A percentile compares a stretch with the other conserved stretches of the same genome.
These are phyloP conservation scores for Phasianus colchicus DNA, from an alignment of 2,113 vertebrate genomes.

Conservation along the genomic window DNA sequence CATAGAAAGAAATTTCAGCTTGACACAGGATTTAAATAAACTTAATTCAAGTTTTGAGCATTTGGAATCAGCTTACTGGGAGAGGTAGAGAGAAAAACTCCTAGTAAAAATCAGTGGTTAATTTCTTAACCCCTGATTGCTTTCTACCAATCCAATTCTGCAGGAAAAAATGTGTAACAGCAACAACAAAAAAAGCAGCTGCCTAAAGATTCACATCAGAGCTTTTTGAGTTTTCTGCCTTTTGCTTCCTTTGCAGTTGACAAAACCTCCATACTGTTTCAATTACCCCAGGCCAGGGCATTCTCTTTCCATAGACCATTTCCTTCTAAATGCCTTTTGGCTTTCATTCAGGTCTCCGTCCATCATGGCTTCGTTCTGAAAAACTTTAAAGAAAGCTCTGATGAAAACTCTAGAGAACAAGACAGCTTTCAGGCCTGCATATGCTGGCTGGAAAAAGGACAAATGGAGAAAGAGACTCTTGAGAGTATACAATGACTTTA, in stretches of 20 bases:
- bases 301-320: constrained; percentile 5
- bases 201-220: not conserved
- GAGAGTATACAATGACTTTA: not conserved
- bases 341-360: constrained; percentile 19
- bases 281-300: not conserved
- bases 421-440: not conserved
- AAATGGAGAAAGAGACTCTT: not conserved
- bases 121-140: not conserved
- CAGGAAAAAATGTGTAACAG: not conserved
- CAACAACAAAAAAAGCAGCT: not conserved
- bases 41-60: not conserved
- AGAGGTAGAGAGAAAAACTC: not conserved
- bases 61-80: not conserved
- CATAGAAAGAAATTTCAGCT: not conserved
- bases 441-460: not conserved
- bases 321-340: constrained; percentile 33
- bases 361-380: not conserved
- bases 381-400: constrained; percentile 5
- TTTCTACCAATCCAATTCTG: not conserved
- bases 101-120: not conserved
- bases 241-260: not conserved
- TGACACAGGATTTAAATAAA: not conserved
- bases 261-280: constrained; percentile 18
- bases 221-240: not conserved
- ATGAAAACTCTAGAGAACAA: not conserved